Percentiles rank a stretch among this genome's conserved stretches.
phyloP scores from a whole-genome alignment of 2,888 invertebrate genomes.

The Metalampra italica region DNA sequence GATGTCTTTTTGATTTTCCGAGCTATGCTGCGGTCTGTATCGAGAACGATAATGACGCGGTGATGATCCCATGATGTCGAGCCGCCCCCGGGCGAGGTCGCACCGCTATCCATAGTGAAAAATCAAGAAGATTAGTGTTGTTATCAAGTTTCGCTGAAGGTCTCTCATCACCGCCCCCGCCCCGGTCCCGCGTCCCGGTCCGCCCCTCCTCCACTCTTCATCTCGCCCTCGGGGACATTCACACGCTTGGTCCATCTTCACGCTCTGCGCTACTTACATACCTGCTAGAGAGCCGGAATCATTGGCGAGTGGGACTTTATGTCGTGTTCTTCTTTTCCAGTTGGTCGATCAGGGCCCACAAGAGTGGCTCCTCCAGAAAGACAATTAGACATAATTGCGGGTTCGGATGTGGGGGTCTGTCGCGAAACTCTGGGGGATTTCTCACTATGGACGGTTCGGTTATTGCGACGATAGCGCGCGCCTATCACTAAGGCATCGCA shows the following conservation, averaged over 20 bases:
- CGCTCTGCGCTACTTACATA: slow-evolving; percentile 74
- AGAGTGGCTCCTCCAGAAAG: slow-evolving; percentile 79
- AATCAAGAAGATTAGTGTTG: slow-evolving; percentile 61
- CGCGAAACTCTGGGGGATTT: slow-evolving; percentile 75
- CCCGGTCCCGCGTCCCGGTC: slow-evolving; percentile 20
- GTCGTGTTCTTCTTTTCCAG: slow-evolving; percentile 78
- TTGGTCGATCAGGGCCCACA: slow-evolving; percentile 79
- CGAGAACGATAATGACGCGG: slow-evolving; percentile 34
- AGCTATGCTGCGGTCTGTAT: slow-evolving; percentile 56
- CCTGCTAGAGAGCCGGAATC: slow-evolving; percentile 48
- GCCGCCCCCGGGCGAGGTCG: slow-evolving; percentile 38
- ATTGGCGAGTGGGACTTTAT: slow-evolving; percentile 75
- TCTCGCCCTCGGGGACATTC: slow-evolving; percentile 65
- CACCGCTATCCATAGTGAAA: slow-evolving; percentile 70
- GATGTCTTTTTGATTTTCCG: slow-evolving; percentile 74
- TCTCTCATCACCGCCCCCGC: slow-evolving; percentile 64
- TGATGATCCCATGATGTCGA: slow-evolving; percentile 24
- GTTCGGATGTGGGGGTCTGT: slow-evolving; percentile 73
- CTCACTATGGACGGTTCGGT: slow-evolving; percentile 75
- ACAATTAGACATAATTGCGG: slow-evolving; percentile 75
- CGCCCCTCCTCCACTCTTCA: slow-evolving; percentile 34
- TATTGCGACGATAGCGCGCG: slow-evolving; percentile 63
- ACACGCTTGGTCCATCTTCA: slow-evolving; percentile 75
- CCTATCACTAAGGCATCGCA: slow-evolving; percentile 78
- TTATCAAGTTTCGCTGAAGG: slow-evolving; percentile 73